Conservation (phyloP, 2,888 invertebrate genomes). For the Trichopoda pennipes region DNA sequence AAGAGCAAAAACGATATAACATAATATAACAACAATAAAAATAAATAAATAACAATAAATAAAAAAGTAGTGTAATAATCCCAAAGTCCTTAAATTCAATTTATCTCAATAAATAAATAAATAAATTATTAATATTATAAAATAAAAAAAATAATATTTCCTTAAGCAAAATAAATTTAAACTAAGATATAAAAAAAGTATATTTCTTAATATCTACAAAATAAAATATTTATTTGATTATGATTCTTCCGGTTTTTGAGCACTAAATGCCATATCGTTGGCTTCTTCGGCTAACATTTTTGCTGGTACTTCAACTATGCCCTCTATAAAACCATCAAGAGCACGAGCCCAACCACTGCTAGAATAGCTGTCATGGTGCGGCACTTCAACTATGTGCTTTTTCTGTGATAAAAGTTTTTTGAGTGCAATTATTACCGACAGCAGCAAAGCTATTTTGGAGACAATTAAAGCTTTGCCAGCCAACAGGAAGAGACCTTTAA, state of each 20-base stretch:
- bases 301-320: slow-evolving; percentile 81
- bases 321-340: slow-evolving; percentile 79
- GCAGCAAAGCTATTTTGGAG: slow-evolving; percentile 90
- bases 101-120: neutral
- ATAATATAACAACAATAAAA: neutral
- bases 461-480: slow-evolving; percentile 92
- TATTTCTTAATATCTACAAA: slow-evolving; percentile 3
- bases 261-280: slow-evolving; percentile 85
- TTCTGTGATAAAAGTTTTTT: slow-evolving; percentile 89
- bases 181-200: neutral
- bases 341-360: slow-evolving; percentile 85
- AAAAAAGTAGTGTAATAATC: neutral
- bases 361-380: slow-evolving; percentile 83
- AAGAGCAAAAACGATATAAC: neutral
- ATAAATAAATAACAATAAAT: neutral
- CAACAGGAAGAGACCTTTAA: slow-evolving; percentile 89
- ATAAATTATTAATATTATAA: no score
- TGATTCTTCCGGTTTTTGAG: slow-evolving; percentile 80
- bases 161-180: neutral
- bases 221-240: slow-evolving; percentile 14
- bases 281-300: slow-evolving; percentile 80
- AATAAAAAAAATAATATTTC: neutral
- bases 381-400: slow-evolving; percentile 86
- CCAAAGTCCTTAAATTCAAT: neutral
- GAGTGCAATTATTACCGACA: slow-evolving; percentile 90